Evolutionary conservation across 2,797 vertebrate genomes (phyloP).

Genomic region (Malacoraja senta): DNA sequence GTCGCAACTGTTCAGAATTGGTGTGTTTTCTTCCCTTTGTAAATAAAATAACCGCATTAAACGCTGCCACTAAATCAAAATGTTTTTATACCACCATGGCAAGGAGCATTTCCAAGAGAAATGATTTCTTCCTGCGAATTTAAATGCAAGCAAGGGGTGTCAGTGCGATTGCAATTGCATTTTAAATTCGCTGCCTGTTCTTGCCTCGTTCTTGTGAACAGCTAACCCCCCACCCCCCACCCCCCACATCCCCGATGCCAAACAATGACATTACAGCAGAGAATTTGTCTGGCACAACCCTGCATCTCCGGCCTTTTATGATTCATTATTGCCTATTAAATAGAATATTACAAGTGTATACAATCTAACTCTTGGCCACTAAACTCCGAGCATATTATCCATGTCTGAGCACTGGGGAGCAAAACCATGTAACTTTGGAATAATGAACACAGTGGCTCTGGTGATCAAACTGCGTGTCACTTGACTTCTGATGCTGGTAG

Average conservation of each 20-base stretch:
- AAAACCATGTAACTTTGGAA: constrained; percentile 77
- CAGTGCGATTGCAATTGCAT: constrained; percentile 44
- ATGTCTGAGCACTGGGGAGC: constrained; percentile 75
- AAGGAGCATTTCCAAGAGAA: not conserved
- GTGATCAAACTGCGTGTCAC: constrained; percentile 75
- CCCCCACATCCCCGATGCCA: constrained; percentile 61
- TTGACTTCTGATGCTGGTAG: constrained; percentile 76
- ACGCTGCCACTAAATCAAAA: not conserved
- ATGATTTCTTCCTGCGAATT: constrained; percentile 14
- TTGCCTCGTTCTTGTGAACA: constrained; percentile 57
- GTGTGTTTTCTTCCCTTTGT: constrained; percentile 57
- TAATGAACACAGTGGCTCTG: constrained; percentile 77
- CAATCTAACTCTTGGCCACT: constrained; percentile 71
- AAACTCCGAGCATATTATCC: constrained; percentile 73
- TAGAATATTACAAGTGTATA: constrained; percentile 78
- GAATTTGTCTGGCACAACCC: constrained; percentile 72
- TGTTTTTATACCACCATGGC: not conserved
- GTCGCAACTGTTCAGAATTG: not conserved
- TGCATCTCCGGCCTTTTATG: constrained; percentile 71
- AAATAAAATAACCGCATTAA: constrained; percentile 61
- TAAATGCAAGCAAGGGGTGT: not conserved
- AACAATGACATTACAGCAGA: constrained; percentile 80
- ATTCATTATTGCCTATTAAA: constrained; percentile 83
- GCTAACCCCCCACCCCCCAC: constrained; percentile 50
- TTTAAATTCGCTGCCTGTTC: constrained; percentile 55